phyloP scores from a whole-genome alignment of 2,113 vertebrate genomes.

The Felis chaus region DNA sequence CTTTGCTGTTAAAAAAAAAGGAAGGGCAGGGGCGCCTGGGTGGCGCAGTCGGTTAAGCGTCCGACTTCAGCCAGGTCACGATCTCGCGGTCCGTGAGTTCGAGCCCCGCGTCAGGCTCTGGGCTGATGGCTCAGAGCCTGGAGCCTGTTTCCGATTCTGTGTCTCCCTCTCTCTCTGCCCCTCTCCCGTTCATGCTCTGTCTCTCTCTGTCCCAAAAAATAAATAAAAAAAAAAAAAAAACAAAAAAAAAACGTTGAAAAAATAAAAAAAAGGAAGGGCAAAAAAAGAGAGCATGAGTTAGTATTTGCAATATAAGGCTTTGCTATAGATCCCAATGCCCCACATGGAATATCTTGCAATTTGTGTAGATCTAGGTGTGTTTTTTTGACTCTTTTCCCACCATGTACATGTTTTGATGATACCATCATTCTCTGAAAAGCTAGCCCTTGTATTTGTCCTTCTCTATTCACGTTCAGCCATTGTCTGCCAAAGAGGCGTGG shows the following conservation, averaged over 20 bases:
- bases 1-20: conserved; percentile 25
- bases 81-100: no score
- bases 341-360: neutral
- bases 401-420: neutral
- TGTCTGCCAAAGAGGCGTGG: neutral
- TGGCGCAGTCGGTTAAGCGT: no score
- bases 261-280: neutral
- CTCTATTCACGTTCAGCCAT: neutral
- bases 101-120: no score
- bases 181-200: no score
- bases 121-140: no score
- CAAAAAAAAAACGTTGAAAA: no score
- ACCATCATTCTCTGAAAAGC: neutral
- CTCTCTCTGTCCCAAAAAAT: no score
- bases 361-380: neutral
- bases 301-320: neutral
- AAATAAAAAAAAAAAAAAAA: no score
- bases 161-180: no score
- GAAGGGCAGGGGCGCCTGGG: no score
- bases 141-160: no score
- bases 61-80: no score
- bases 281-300: neutral
- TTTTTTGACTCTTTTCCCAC: neutral
- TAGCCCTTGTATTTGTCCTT: neutral
- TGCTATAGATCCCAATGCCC: neutral